phyloP scores from a whole-genome alignment of 2,113 vertebrate genomes.

The Cinclus mexicanus region DNA sequence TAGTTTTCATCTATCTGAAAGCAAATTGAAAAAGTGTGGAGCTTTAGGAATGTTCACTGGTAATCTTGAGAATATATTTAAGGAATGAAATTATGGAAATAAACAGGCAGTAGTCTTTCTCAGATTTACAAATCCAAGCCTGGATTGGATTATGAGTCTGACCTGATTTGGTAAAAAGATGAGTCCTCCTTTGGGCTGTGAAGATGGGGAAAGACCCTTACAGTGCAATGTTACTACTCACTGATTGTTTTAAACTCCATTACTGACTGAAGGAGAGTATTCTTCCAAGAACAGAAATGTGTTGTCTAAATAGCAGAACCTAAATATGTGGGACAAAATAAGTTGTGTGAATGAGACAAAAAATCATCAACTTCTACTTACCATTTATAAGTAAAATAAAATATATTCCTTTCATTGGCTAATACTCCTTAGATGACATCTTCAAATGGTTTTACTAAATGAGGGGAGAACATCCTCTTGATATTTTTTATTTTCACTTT shows the following conservation, averaged over 20 bases:
- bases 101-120: neutral
- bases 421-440: neutral
- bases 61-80: neutral
- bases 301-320: neutral
- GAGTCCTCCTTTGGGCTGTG: accelerated
- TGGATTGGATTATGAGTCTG: neutral
- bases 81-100: neutral
- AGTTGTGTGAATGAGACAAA: neutral
- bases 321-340: neutral
- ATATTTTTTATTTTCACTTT: neutral
- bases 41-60: accelerated
- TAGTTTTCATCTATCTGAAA: neutral
- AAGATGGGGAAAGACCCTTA: neutral
- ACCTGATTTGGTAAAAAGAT: neutral
- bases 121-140: neutral
- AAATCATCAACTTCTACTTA: neutral
- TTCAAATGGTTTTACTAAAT: neutral
- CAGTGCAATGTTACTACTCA: neutral
- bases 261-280: neutral
- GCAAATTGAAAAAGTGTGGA: neutral
- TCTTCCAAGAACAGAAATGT: neutral
- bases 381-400: neutral
- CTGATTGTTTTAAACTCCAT: neutral
- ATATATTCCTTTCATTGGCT: neutral
- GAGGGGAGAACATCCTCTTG: neutral